Evolutionary conservation across 2,797 vertebrate genomes (phyloP), one percentile per base, ranked within the genome.

Genomic region (Hippoglossus hippoglossus): DNA sequence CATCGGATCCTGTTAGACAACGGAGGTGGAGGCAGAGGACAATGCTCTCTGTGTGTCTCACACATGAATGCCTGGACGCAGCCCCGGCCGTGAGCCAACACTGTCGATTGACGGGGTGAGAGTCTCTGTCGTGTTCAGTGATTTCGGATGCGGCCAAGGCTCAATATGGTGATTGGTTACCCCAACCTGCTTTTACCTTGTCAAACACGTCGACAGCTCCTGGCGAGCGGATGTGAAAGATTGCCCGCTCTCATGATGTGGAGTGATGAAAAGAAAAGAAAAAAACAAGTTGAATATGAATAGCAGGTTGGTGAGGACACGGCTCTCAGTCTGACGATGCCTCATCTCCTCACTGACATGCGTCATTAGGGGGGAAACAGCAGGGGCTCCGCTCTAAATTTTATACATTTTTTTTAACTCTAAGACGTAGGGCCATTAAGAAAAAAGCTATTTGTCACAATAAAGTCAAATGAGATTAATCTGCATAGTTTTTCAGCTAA

Each of bases 321-420:
- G 28, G 51, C 63, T 71, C 39, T 73, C 64, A 26, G 59, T 25
- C 10, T 60, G 68, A 66, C 25, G n/a, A 72, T n/a, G 77, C 49
- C 63, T 86, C 79, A 74, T 84, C 81, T 79, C 78, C 78, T 75
- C 61, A 1, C 36, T 82, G 85, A 84, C 60, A 87, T 63, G 87
- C 76, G 71, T 71, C 88, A 88, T 88, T 91, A 90, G 73, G 69
- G 44, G 60, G 55, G 70, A 79, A 80, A 82, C 84, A 82, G 79
- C 59, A 54, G 83, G 80, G 77, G 62, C 61, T 76, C 71, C 55
- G 8, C 6, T 77, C 56, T 82, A 67, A 82, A 81, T 73, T 84
- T 34, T 51, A 5, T 4, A 60, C 28, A 8, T 76, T 11, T 21
- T 51, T 11, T 19, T 15, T 71, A 71, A 75, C 73, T 63, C 68